Conservation (phyloP, 35 echinoderm and acorn worm species). For the Strongylocentrotus purpuratus region DNA sequence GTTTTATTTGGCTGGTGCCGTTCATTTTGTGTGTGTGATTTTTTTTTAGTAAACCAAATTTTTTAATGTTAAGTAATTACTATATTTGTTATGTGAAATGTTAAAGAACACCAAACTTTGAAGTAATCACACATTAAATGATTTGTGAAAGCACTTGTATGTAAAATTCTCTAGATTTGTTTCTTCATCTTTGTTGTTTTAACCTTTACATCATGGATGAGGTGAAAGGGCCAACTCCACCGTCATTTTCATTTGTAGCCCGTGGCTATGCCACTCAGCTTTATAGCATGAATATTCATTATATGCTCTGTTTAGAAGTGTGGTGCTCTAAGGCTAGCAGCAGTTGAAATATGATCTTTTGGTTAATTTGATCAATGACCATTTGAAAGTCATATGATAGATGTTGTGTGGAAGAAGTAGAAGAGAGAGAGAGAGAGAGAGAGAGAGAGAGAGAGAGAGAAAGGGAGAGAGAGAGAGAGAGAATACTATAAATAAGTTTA, state of each 20-base stretch:
- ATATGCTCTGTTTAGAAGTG: slow-evolving; percentile 10
- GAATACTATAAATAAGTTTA: not conserved
- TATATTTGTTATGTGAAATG: too few species aligned
- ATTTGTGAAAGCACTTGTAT: not conserved
- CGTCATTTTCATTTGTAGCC: not conserved
- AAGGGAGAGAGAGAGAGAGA: not conserved
- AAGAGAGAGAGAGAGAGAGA: not conserved
- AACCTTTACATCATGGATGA: not conserved
- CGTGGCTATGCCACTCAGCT: not conserved
- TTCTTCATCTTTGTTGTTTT: not conserved
- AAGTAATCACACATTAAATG: not conserved
- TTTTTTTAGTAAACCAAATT: too few species aligned
- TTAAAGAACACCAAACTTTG: not conserved
- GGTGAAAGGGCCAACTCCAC: not conserved
- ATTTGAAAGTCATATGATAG: not conserved
- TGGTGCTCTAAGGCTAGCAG: not conserved
- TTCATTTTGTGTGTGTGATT: too few species aligned
- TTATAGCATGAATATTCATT: not conserved
- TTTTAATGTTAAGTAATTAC: too few species aligned
- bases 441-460: not conserved
- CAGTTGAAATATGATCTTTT: slow-evolving; percentile 12
- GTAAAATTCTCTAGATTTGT: not conserved
- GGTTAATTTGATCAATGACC: not conserved
- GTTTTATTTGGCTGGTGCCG: too few species aligned
- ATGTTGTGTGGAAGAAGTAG: not conserved